phyloP scores from a whole-genome alignment of 2,888 invertebrate genomes.

The Thecocarcelia acutangulata region DNA sequence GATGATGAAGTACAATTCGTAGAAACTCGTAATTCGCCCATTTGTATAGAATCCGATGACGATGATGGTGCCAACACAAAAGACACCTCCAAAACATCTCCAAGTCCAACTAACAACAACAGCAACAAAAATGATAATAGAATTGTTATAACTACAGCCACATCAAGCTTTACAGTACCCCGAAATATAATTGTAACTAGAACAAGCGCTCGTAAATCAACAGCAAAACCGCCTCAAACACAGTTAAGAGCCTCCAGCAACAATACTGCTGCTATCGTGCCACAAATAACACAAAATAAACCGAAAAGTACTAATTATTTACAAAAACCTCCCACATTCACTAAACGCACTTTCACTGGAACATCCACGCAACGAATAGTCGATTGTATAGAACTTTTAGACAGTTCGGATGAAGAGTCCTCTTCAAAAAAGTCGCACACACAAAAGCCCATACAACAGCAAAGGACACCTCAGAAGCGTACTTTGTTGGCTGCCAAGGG shows the following conservation, averaged over 20 bases:
- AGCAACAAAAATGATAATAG: not conserved
- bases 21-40: conserved; percentile 73
- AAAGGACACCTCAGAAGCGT: conserved; percentile 62
- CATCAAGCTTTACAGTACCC: conserved; percentile 44
- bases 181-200: conserved; percentile 58
- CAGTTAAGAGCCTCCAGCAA: conserved; percentile 18
- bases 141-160: conserved; percentile 23
- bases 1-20: conserved; percentile 74
- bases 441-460: conserved; percentile 7
- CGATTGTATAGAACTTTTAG: conserved; percentile 71
- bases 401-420: conserved; percentile 71
- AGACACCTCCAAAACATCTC: conserved; percentile 4
- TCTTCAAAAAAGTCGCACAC: not conserved
- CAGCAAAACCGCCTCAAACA: conserved; percentile 55
- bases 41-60: conserved; percentile 74
- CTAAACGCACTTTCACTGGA: conserved; percentile 3
- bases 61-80: conserved; percentile 65
- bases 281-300: conserved; percentile 46
- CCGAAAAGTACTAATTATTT: conserved; percentile 52
- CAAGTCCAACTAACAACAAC: not conserved
- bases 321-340: conserved; percentile 34
- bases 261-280: conserved; percentile 10
- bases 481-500: conserved; percentile 61
- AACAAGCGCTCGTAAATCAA: conserved; percentile 65
- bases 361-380: conserved; percentile 44